Conservation (phyloP, 1,140 invertebrate species). For the Listronotus oregonensis region DNA sequence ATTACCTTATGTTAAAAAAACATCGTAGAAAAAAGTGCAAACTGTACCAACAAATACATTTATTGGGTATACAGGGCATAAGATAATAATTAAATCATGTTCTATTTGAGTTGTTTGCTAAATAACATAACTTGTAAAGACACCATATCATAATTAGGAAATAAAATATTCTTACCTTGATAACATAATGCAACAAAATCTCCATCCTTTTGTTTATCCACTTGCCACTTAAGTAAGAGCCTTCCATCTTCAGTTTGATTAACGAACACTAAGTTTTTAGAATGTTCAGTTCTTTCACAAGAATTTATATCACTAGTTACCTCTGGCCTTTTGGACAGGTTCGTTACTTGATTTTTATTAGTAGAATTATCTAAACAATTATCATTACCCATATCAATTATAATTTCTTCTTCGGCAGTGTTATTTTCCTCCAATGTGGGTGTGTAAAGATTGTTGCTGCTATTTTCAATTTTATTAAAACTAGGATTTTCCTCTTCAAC, state of each 20-base stretch:
- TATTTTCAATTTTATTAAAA: constrained; percentile 6
- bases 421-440: not conserved
- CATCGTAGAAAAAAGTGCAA: no score
- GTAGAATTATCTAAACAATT: not conserved
- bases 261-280: constrained; percentile 37
- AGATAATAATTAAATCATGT: no score
- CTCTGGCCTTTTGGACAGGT: not conserved
- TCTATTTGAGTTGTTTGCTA: no score
- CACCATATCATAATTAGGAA: no score
- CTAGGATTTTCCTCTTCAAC: not conserved
- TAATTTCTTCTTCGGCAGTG: not conserved
- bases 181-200: constrained; percentile 49
- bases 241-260: constrained; percentile 40
- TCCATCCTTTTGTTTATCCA: constrained; percentile 40
- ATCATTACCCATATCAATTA: not conserved
- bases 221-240: constrained; percentile 46
- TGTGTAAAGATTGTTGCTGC: no score
- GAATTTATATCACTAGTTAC: not conserved
- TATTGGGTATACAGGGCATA: no score
- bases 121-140: no score
- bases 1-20: no score
- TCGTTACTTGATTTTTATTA: no score
- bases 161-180: constrained; percentile 38
- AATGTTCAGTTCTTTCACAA: not conserved
- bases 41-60: no score